Percentiles rank a stretch among this genome's conserved stretches.
Evolutionary conservation across 2,797 vertebrate species (phyloP).

Genomic region (Phalanger gymnotis): DNA sequence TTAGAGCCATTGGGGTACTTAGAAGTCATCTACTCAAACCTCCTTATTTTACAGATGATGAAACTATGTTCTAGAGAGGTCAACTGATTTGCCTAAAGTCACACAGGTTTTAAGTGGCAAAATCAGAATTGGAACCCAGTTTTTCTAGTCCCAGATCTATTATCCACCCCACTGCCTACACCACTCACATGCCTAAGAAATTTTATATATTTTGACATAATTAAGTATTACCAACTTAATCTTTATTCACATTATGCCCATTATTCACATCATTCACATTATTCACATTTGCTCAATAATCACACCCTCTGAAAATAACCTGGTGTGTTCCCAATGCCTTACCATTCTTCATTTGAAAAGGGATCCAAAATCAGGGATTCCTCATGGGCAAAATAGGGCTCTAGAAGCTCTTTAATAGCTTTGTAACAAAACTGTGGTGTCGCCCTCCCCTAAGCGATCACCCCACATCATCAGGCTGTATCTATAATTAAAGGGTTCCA

Average conservation of each 20-base stretch:
- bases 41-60: neutral
- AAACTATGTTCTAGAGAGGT: neutral
- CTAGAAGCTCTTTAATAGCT: neutral
- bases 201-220: neutral
- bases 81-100: neutral
- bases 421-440: conserved; percentile 19
- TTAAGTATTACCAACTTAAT: neutral
- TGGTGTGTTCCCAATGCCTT: neutral
- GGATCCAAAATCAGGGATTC: neutral
- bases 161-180: neutral
- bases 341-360: neutral
- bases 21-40: neutral
- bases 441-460: conserved; percentile 24
- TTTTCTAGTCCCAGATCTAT: neutral
- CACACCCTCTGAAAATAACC: neutral
- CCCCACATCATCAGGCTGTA: neutral
- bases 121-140: neutral
- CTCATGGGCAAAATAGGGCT: neutral
- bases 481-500: conserved; percentile 43
- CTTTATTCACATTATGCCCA: no score
- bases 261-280: no score
- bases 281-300: conserved; percentile 19
- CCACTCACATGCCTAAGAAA: neutral
- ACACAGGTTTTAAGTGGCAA: neutral
- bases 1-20: neutral